phyloP scores from a whole-genome alignment of 2,797 vertebrate genomes.

The Aselliscus stoliczkanus region DNA sequence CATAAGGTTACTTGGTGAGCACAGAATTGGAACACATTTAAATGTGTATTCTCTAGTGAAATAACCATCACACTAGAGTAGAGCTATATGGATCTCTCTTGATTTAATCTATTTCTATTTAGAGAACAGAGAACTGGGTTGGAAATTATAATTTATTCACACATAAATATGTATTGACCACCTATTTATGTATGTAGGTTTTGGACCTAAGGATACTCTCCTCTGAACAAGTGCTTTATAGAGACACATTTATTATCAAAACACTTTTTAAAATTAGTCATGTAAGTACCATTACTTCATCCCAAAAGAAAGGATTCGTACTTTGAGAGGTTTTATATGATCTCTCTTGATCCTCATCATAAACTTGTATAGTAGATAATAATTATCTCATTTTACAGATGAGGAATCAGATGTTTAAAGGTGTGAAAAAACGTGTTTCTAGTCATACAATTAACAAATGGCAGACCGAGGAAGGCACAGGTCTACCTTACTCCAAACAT shows the following conservation, averaged over 20 bases:
- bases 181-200: background rate
- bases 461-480: no score
- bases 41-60: background rate
- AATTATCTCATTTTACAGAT: background rate
- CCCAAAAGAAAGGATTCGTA: background rate
- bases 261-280: background rate
- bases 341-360: background rate
- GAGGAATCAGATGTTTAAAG: background rate
- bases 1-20: background rate
- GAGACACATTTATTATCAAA: background rate
- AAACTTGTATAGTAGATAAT: background rate
- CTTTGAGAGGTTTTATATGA: background rate
- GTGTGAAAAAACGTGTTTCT: background rate
- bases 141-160: background rate
- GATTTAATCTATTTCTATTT: background rate
- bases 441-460: background rate
- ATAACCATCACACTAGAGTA: background rate
- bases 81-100: background rate
- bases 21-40: background rate
- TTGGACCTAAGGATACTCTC: background rate
- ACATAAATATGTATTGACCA: background rate
- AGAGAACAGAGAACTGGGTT: background rate
- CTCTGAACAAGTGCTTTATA: background rate
- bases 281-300: background rate
- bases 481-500: background rate